Conservation (phyloP, 2,113 vertebrate species). For the Forbesichthys agassizii region DNA sequence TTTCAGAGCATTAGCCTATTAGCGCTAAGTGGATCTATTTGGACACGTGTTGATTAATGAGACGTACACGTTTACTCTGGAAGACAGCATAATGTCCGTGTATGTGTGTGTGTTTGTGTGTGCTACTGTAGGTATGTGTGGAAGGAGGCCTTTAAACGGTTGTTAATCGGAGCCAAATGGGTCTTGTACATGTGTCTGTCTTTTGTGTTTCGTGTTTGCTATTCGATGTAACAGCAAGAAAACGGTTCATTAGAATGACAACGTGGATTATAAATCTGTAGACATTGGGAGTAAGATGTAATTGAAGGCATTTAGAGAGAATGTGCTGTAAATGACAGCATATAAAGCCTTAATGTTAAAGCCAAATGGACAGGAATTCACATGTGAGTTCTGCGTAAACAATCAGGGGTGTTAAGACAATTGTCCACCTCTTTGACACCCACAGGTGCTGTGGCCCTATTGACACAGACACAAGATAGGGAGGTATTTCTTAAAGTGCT, state of each 20-base stretch:
- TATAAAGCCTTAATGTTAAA: constrained; percentile 22
- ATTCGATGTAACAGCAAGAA: background rate
- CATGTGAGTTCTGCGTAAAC: constrained; percentile 13
- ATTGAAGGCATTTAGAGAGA: constrained; percentile 50
- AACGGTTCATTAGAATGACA: too few species aligned
- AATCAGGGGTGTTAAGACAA: too few species aligned
- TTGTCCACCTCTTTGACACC: too few species aligned
- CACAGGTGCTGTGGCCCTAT: too few species aligned
- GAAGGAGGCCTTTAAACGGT: background rate
- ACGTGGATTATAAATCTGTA: background rate
- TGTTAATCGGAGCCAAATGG: background rate
- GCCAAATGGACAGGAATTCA: constrained; percentile 44
- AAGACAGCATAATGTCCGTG: constrained; percentile 12
- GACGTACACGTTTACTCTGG: constrained; percentile 28
- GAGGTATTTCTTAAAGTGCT: too few species aligned
- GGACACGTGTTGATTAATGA: constrained; percentile 22
- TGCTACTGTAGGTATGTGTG: background rate
- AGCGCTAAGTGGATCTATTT: constrained; percentile 35
- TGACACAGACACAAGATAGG: too few species aligned
- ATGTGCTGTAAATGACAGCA: constrained; percentile 48
- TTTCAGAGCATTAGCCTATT: constrained; percentile 37
- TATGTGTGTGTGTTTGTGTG: background rate
- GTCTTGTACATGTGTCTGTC: background rate
- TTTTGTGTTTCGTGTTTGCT: background rate
- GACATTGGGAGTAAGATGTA: background rate